These are phyloP conservation scores for Ameiurus melas DNA, from an alignment of 2,113 vertebrate species.

Conservation along the genomic window DNA sequence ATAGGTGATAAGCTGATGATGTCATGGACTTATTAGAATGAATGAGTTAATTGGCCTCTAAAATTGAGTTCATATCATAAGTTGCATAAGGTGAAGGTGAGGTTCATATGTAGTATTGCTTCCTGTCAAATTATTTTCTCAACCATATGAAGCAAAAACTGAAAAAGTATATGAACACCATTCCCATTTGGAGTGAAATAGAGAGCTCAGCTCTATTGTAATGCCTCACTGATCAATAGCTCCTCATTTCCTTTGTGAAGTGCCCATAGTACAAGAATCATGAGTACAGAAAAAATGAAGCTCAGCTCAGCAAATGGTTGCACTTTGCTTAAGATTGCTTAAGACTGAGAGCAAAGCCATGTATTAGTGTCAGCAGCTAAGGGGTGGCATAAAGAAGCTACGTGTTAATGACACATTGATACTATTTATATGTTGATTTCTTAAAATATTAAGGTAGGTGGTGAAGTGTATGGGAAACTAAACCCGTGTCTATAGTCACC, in stretches of 20 bases:
- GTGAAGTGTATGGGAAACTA: background rate
- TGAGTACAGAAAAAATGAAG: constrained; percentile 9
- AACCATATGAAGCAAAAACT: background rate
- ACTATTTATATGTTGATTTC: constrained; percentile 74
- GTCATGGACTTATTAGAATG: background rate
- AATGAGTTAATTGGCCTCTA: background rate
- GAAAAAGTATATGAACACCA: background rate
- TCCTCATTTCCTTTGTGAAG: constrained; percentile 26
- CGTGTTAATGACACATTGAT: constrained; percentile 81
- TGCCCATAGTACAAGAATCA: constrained; percentile 26
- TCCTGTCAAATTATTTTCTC: background rate
- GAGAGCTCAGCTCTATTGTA: constrained; percentile 50
- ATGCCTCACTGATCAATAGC: constrained; percentile 32
- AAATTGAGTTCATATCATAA: background rate
- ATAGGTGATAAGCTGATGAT: too few relatives aligned
- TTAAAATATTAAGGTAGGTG: constrained; percentile 42
- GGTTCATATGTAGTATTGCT: background rate
- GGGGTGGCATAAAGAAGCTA: constrained; percentile 62
- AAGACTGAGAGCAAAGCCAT: background rate
- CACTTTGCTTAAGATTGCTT: background rate
- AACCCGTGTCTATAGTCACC: background rate
- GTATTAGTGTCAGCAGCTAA: constrained; percentile 29
- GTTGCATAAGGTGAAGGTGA: background rate
- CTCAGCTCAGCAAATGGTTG: constrained; percentile 42
- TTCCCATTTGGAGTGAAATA: background rate